Evolutionary conservation across 2,113 vertebrate species (phyloP), one percentile per base, ranked within the genome.

Genomic region (Peromyscus leucopus): DNA sequence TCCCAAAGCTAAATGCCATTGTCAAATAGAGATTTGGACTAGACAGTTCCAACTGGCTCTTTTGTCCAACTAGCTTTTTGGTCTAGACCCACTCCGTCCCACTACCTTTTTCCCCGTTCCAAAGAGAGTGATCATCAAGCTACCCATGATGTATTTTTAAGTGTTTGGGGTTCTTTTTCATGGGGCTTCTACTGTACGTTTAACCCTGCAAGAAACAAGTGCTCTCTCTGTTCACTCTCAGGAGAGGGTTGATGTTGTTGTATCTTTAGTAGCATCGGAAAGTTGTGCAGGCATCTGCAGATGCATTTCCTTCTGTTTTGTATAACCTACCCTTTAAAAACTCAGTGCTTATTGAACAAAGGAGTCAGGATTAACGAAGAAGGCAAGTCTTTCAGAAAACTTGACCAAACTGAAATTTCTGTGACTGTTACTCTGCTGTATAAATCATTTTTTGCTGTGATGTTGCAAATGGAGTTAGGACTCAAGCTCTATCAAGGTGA

Each of bases 1-100:
- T 93, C 89, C 42, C 90, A 95, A 97, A 91, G 74, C 89, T 89
- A 94, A 86, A 97, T 97, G 94, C 89, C 82, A 93, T 90, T 92
- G 86, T 98, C 90, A 94, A 76, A 79, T 91, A 78, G 85, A 95
- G 65, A 93, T 93, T 92, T 78, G 89, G 79, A 87, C 51, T 93
- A 22, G 61, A 91, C 16, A 87, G 63, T 89, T 97, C 91, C 85
- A 97, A 89, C 69, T 86, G 86, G 78, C 55, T 55, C 55, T 55
- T 55, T 55, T 55, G 55, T 13, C 55, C 75, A 96, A 83, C 84
- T 93, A 63, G 19, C 63, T 90, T 71, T 85, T 93, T 95, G 61
- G 59, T 72, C 15, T 6, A 51, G 26, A 84, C 72, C 75, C 83
- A 28, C 61, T 82, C 93, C 94, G 28, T 10, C n/a, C 33, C 19